Percentiles rank a stretch among this genome's conserved stretches.
Evolutionary conservation across 2,888 invertebrate genomes (phyloP).

Genomic region (Apotomis betuletana): DNA sequence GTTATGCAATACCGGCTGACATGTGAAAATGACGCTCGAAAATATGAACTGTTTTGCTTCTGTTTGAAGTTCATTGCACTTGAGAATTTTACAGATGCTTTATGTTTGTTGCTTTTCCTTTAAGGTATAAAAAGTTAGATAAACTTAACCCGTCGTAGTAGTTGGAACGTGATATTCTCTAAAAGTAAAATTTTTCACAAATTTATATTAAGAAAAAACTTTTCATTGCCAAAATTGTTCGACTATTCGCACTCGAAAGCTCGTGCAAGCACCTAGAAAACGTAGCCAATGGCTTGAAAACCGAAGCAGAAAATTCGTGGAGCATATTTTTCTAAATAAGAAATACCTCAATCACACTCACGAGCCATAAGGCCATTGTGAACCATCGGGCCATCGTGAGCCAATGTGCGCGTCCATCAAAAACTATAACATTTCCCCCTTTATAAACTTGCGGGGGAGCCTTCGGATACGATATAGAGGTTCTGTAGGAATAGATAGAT

Average conservation of each 20-base stretch:
- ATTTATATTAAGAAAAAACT: not conserved
- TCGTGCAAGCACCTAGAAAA: conserved; percentile 41
- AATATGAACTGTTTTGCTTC: conserved; percentile 24
- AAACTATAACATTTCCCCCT: conserved; percentile 61
- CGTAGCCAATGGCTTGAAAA: conserved; percentile 44
- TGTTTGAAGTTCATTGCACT: conserved; percentile 24
- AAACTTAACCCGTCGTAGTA: not conserved
- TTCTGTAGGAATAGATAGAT: conserved; percentile 16
- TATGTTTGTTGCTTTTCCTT: not conserved
- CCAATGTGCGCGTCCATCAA: conserved; percentile 60
- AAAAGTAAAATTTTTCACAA: no score
- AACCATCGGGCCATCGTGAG: conserved; percentile 52
- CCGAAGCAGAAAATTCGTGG: conserved; percentile 49
- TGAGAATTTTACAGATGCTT: not conserved
- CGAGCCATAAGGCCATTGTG: conserved; percentile 55
- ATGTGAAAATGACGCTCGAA: conserved; percentile 18
- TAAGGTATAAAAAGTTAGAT: not conserved
- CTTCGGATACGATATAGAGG: conserved; percentile 5
- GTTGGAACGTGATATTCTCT: not conserved
- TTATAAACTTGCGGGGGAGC: conserved; percentile 60
- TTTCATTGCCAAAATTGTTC: not conserved
- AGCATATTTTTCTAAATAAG: conserved; percentile 66
- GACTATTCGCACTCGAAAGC: not conserved
- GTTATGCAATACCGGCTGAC: conserved; percentile 30
- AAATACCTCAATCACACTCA: conserved; percentile 65